Base-by-base conservation (phyloP, 1,140 invertebrate species). In the Solenopsis fugax region DNA sequence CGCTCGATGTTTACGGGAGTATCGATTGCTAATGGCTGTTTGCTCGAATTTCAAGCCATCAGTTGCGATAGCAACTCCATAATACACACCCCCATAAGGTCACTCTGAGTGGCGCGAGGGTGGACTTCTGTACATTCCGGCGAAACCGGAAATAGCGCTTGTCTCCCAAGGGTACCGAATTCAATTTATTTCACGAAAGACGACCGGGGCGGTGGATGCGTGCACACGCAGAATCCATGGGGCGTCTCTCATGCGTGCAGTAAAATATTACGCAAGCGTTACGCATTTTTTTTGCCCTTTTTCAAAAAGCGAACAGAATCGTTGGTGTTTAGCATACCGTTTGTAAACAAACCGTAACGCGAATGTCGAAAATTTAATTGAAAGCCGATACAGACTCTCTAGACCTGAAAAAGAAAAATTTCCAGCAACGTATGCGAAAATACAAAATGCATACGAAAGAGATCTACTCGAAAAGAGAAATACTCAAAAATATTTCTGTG, bases 1-100 rank as follows among this genome's bases (percentile, higher is more conserved):
- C 41, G 85, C 34, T 54, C 67, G 13, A 58, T 90, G 80, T 90
- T 85, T 90, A 85, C 75, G 48, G 65, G 80, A 85, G 67, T 90
- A 90, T 90, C 78, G 73, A 90, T 90, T 90, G 73, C 89, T 87
- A 87, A 90, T 90, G 75, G 75, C 50, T 71, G 69, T 85, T 90
- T 85, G 73, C 71, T 54, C 52, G 77, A 62, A 77, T 90, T 84
- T 90, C 69, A 21, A 85, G 71, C 50, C 29, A 56, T 75, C 18
- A 58, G 41, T 41, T 54, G n/a, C 77, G 12, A 37, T 48, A 41
- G 9, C 13, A 58, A 72, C 52, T 73, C 21, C 34, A 48, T 82
- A 72, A 71, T 72, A 58, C 52, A 58, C 52, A 71, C 24, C 52
- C 13, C 29, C 54, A 2, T 75, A 60, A 62, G 9, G 69, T 60